phyloP scores from a whole-genome alignment of 2,797 vertebrate species.

The Ficedula albicollis region DNA sequence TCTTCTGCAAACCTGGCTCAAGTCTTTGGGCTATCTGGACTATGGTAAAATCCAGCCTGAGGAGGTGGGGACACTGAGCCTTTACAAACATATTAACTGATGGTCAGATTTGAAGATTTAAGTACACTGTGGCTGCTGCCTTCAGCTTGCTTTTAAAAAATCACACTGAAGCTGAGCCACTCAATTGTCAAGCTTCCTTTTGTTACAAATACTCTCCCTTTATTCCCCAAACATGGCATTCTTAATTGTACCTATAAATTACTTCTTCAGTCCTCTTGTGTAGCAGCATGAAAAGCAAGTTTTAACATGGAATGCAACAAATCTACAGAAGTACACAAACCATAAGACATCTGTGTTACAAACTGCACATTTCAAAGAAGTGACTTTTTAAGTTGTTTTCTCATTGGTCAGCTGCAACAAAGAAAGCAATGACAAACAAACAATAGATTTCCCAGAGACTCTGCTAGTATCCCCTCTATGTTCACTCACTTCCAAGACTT shows the following conservation, averaged over 20 bases:
- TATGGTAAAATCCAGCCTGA: not conserved
- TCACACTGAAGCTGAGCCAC: not conserved
- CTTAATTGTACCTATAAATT: not conserved
- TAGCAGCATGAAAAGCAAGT: not conserved
- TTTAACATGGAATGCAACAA: not conserved
- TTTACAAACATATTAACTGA: not conserved
- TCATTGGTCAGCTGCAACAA: not conserved
- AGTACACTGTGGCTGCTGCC: not conserved
- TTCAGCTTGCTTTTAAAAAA: not conserved
- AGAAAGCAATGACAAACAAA: not conserved
- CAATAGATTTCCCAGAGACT: not conserved
- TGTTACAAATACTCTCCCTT: not conserved
- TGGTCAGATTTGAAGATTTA: not conserved
- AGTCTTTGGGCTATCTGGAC: not conserved
- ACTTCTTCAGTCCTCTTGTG: not conserved
- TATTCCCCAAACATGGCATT: not conserved
- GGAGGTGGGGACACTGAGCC: not conserved
- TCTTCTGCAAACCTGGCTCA: not conserved
- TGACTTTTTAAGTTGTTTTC: not conserved
- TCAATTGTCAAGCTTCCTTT: not conserved
- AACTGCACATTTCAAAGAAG: not conserved
- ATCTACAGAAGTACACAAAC: not conserved
- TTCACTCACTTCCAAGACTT: not conserved
- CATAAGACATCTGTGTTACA: not conserved
- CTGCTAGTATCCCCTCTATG: not conserved